Evolutionary conservation across 2,113 vertebrate genomes (phyloP), one percentile per base, ranked within the genome.

Genomic region (Passer domesticus): DNA sequence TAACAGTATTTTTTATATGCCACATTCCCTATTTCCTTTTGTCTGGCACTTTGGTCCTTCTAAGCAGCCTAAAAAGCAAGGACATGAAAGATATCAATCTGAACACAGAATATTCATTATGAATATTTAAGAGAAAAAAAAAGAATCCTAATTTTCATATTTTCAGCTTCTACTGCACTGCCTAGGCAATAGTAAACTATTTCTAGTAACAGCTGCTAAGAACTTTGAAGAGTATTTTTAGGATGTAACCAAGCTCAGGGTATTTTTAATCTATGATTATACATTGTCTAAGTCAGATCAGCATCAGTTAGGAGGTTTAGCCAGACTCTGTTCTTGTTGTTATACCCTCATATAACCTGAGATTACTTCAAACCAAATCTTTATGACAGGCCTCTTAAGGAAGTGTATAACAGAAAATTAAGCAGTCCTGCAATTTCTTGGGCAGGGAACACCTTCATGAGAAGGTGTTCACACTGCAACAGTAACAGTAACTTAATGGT

Each of bases 151-250:
- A 83, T 67, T 35, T 84, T 89, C n/a, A 27, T 70, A 79, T 87
- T 94, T 90, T 92, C 89, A 90, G 69, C 64, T 72, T 73, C 82
- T 58, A 69, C 78, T 90, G 84, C 68, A 86, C 77, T 9, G 24
- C 87, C 84, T 64, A 88, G 72, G 72, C 94, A 95, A 96, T 94
- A 96, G 93, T 96, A 97, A 96, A 95, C 79, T 96, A 95, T 91
- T 92, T 87, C 89, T 89, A 95, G 92, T 91, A 96, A 94, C 95
- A 96, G 93, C 90, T 96, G 93, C 82, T 83, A 93, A 94, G 89
- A 96, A 93, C 92, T 96, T 90, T 92, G 90, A 94, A 93, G 94
- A 95, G 77, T 92, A 97, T 96, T 97, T 97, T 96, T 93, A 96
- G 90, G 76, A 93, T 69, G 91, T 37, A 96, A 92, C 76, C 91